Evolutionary conservation across 2,797 vertebrate genomes (phyloP).

Genomic region (Lutjanus campechanus): DNA sequence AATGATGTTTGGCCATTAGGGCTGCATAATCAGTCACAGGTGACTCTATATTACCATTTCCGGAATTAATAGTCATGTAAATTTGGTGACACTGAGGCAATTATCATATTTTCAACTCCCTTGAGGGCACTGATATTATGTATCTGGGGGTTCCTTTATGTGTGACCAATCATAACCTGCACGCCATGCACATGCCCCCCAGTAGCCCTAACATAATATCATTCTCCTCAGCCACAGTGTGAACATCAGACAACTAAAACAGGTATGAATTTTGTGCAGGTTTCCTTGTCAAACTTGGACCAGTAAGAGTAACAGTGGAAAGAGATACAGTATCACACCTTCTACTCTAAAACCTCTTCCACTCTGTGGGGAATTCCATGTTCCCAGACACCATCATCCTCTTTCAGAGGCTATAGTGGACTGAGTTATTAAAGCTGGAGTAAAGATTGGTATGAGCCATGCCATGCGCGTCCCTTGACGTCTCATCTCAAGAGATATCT

Average conservation of each 20-base stretch:
- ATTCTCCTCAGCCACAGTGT: background rate
- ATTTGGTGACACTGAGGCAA: background rate
- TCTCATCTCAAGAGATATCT: too few relatives aligned
- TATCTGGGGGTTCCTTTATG: background rate
- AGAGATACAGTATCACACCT: background rate
- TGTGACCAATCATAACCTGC: background rate
- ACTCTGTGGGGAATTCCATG: too few relatives aligned
- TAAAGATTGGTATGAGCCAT: too few relatives aligned
- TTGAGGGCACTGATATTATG: background rate
- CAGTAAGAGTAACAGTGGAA: background rate
- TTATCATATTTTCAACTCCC: slow-evolving; percentile 1
- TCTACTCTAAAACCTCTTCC: background rate
- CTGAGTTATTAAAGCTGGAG: too few relatives aligned
- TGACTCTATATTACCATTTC: slow-evolving; percentile 11
- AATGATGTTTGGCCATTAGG: slow-evolving; percentile 14
- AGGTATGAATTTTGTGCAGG: background rate
- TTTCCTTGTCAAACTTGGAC: background rate
- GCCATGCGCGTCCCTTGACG: too few relatives aligned
- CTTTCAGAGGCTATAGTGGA: too few relatives aligned
- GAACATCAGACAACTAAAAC: background rate
- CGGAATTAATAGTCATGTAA: slow-evolving; percentile 12
- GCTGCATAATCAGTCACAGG: slow-evolving; percentile 22
- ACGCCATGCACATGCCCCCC: background rate
- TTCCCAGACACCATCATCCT: too few relatives aligned
- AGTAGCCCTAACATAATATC: background rate